phyloP scores from a whole-genome alignment of 2,888 invertebrate species.

The Epinotia brunnichana region DNA sequence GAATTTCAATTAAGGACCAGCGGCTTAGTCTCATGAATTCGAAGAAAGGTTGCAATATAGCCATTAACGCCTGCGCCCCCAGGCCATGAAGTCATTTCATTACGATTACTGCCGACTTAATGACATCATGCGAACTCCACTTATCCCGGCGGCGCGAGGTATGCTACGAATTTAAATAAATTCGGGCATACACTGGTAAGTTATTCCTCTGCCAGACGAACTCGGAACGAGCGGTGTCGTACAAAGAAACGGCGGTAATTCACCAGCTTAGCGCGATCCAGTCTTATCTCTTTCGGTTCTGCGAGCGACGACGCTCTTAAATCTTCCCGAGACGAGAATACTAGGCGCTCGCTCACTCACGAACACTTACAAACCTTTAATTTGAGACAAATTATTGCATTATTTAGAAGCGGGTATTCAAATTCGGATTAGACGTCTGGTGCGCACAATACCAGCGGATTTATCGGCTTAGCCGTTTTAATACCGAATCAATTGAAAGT shows the following conservation, averaged over 20 bases:
- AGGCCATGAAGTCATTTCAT: constrained; percentile 69
- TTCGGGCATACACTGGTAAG: constrained; percentile 61
- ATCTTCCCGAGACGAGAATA: constrained; percentile 68
- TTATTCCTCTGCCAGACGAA: constrained; percentile 58
- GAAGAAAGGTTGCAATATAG: constrained; percentile 67
- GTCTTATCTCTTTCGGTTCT: constrained; percentile 71
- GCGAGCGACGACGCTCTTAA: constrained; percentile 68
- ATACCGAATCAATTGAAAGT: constrained; percentile 29
- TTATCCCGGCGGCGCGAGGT: constrained; percentile 59
- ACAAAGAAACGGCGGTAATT: constrained; percentile 71
- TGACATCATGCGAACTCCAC: constrained; percentile 70
- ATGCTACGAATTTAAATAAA: constrained; percentile 72
- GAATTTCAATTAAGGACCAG: constrained; percentile 39
- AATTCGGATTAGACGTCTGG: constrained; percentile 53
- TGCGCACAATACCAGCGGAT: constrained; percentile 45
- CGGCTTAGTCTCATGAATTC: constrained; percentile 54
- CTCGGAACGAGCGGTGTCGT: constrained; percentile 55
- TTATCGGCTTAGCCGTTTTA: constrained; percentile 37
- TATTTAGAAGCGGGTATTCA: constrained; percentile 58
- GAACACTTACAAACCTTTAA: constrained; percentile 72
- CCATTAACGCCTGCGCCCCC: constrained; percentile 60
- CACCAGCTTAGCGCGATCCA: constrained; percentile 70
- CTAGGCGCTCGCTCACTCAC: constrained; percentile 59
- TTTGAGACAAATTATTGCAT: constrained; percentile 71
- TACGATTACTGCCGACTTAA: constrained; percentile 74